Percentiles rank a stretch among this genome's conserved stretches.
Evolutionary conservation across 2,113 vertebrate species (phyloP).

Genomic region (Syngnathus floridae): DNA sequence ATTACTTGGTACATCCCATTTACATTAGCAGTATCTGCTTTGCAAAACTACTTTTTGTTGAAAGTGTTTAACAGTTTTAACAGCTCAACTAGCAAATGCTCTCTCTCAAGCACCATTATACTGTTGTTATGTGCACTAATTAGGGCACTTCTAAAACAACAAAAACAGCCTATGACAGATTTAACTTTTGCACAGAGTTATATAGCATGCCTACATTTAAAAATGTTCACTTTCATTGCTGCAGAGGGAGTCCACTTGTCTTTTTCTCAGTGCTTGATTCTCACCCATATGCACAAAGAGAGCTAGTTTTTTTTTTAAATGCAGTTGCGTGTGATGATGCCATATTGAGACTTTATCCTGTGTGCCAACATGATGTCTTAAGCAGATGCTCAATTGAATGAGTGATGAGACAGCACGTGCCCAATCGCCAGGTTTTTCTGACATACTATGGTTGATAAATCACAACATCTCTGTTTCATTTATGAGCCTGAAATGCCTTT

Average conservation of each 20-base stretch:
- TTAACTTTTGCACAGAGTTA: neutral
- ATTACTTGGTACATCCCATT: too few relatives aligned
- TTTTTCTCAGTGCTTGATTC: neutral
- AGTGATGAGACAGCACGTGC: neutral
- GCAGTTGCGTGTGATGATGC: neutral
- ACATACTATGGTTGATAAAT: constrained; percentile 35
- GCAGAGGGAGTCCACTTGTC: neutral
- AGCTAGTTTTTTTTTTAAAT: neutral
- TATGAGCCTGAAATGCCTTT: constrained; percentile 18
- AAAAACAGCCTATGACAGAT: neutral
- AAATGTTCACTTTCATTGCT: neutral
- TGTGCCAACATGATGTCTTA: constrained; percentile 9
- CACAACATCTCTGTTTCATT: neutral
- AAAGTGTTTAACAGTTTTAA: neutral
- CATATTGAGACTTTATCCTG: constrained; percentile 6
- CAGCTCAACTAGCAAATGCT: too few relatives aligned
- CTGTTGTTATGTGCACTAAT: neutral
- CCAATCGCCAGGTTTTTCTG: constrained; percentile 3
- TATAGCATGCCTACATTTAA: neutral
- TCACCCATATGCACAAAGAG: neutral
- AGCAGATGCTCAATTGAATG: constrained; percentile 8
- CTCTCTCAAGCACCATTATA: too few relatives aligned
- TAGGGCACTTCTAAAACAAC: neutral
- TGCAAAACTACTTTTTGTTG: neutral
- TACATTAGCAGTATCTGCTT: neutral